Percentiles rank a stretch among this genome's conserved stretches.
These are phyloP conservation scores for Ctena decussata DNA, from an alignment of 2,888 invertebrate species.

Conservation along the genomic window DNA sequence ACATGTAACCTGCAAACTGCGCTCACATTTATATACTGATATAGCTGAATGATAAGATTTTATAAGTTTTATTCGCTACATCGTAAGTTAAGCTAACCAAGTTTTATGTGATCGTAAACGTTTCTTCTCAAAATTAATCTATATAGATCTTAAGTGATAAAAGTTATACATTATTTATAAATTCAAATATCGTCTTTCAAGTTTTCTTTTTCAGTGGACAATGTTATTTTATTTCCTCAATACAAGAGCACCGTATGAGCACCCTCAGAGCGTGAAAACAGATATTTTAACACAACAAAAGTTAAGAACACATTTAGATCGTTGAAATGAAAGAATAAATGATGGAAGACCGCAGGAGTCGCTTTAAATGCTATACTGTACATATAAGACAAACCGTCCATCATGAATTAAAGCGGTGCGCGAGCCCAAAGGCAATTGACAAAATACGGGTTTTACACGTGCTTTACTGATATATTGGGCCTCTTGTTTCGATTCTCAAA, in stretches of 20 bases:
- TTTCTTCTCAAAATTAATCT: neutral
- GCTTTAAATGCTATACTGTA: neutral
- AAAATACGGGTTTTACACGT: no score
- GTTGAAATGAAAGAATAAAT: neutral
- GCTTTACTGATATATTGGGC: no score
- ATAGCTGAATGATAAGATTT: no score
- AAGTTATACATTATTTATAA: neutral
- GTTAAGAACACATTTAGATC: neutral
- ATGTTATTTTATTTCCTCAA: neutral
- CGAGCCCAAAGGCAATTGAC: no score
- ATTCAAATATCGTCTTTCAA: neutral
- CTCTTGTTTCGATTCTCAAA: no score
- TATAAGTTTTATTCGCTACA: no score
- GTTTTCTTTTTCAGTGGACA: neutral
- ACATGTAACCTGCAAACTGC: no score
- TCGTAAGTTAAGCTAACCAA: neutral
- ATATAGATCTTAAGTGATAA: constrained; percentile 1
- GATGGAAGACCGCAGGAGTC: neutral
- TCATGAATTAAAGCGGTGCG: no score
- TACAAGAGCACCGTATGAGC: neutral
- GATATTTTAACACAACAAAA: constrained; percentile 4
- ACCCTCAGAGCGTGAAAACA: neutral
- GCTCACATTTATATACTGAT: no score
- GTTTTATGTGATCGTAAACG: neutral
- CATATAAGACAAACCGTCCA: neutral